Conservation (phyloP, 2,113 vertebrate genomes). For the Abramis brama region DNA sequence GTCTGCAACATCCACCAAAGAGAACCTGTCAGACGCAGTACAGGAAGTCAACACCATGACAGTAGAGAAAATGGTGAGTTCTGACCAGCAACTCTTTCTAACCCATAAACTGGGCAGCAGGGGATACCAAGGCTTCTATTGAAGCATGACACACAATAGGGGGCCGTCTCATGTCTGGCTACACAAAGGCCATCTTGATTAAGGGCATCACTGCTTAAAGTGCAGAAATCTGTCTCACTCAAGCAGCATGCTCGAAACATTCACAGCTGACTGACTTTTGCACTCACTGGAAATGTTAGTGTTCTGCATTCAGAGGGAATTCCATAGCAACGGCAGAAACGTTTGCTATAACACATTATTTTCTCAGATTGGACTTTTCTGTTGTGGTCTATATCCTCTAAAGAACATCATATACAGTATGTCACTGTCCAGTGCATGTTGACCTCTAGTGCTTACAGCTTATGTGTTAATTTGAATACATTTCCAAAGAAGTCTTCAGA, state of each 20-base stretch:
- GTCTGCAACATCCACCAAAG: slow-evolving; percentile 67
- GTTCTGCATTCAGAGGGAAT: neutral
- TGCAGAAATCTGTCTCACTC: neutral
- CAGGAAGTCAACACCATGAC: slow-evolving; percentile 67
- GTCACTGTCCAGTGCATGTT: slow-evolving; percentile 26
- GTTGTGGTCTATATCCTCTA: slow-evolving; percentile 44
- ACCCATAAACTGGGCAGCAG: slow-evolving; percentile 36
- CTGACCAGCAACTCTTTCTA: neutral
- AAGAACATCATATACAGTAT: slow-evolving; percentile 22
- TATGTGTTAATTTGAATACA: neutral
- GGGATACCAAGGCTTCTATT: slow-evolving; percentile 13
- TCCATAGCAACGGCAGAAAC: neutral
- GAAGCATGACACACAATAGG: slow-evolving; percentile 8
- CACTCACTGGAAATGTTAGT: neutral
- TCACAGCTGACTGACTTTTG: neutral
- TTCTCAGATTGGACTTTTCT: slow-evolving; percentile 54
- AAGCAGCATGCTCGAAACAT: neutral
- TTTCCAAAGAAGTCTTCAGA: neutral
- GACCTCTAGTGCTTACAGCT: neutral
- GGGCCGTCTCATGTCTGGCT: neutral
- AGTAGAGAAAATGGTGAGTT: slow-evolving; percentile 72
- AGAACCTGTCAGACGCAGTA: slow-evolving; percentile 66
- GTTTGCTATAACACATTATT: slow-evolving; percentile 21
- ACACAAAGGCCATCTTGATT: slow-evolving; percentile 31
- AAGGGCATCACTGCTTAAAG: neutral